Base-by-base conservation (phyloP, 2,113 vertebrate genomes). In the Pipra filicauda region DNA sequence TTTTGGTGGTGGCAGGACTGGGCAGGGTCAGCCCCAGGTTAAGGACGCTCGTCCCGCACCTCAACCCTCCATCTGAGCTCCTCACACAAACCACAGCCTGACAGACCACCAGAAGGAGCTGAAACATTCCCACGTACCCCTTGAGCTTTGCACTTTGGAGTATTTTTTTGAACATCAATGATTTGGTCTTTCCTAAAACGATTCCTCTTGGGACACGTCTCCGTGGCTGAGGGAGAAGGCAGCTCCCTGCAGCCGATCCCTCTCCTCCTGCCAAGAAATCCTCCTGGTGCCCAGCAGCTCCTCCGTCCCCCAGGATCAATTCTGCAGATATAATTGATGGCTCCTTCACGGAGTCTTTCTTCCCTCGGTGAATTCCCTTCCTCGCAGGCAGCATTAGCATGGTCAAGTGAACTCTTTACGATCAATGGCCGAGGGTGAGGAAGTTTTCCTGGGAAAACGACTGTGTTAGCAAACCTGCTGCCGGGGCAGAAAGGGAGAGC, bases 381-480 rank as follows among this genome's bases (percentile, higher is more conserved):
- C 90, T 82, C 1, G 0, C 33, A 81, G 84, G 59, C 19, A 0
- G 59, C 86, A 95, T 92, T 95, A 94, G 46, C 83, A 93, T 77
- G 82, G 91, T 85, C 92, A 95, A 95, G 65, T 65, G 93, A 90
- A 91, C 88, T 62, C 95, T 66, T 90, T 95, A 58, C 70, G 57
- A 74, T 95, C 91, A 89, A 62, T 70, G 58, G 81, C 26, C 1
- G 2, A 88, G 85, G 89, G 86, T 61, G 55, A 95, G 81, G 91
- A 94, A 91, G 85, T 91, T 91, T 91, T 70, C 64, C 44, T 82
- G 91, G 92, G 88, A 92, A 96, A 88, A 89, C 31, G 81, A 12
- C 10, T 30, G 41, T 94, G 88, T 95, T 92, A 95, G 95, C 88
- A 97, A 96, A 97, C 85, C 93, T 81, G 93, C 89, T 94, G 90